phyloP scores from a whole-genome alignment of 2,888 invertebrate species.

The Dyspetes luteomarginatus region DNA sequence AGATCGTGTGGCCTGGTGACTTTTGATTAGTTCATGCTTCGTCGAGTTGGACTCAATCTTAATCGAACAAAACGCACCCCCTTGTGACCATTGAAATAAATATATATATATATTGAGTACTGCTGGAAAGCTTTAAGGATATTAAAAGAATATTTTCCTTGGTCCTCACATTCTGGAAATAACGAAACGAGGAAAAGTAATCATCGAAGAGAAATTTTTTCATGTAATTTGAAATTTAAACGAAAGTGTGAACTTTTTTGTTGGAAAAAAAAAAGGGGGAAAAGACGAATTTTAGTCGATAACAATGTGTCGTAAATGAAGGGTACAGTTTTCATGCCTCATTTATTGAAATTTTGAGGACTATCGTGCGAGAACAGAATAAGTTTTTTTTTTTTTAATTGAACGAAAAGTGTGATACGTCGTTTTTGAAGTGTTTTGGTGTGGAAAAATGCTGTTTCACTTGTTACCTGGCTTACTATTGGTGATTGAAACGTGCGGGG shows the following conservation, averaged over 20 bases:
- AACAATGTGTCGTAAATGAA: neutral
- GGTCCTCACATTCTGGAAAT: neutral
- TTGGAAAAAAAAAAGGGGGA: neutral
- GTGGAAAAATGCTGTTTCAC: slow-evolving; percentile 79
- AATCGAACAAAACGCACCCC: slow-evolving; percentile 41
- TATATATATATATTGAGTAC: neutral
- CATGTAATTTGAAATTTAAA: no score
- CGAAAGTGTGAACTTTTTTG: neutral
- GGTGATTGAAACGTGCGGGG: slow-evolving; percentile 76
- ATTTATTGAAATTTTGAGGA: neutral
- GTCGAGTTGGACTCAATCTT: slow-evolving; percentile 42
- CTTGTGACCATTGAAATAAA: neutral
- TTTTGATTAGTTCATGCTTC: slow-evolving; percentile 59
- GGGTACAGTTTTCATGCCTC: neutral
- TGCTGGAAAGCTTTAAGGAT: neutral
- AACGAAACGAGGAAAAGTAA: neutral
- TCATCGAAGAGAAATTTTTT: neutral
- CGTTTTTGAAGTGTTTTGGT: slow-evolving; percentile 60
- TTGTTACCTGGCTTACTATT: slow-evolving; percentile 76
- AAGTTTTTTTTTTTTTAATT: no score
- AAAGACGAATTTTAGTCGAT: neutral
- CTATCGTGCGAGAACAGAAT: no score
- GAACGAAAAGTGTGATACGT: slow-evolving; percentile 30
- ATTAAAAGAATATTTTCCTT: neutral
- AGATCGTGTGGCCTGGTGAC: neutral